Evolutionary conservation across 2,888 invertebrate species (phyloP).

Genomic region (Lepetodrilus schrolli): DNA sequence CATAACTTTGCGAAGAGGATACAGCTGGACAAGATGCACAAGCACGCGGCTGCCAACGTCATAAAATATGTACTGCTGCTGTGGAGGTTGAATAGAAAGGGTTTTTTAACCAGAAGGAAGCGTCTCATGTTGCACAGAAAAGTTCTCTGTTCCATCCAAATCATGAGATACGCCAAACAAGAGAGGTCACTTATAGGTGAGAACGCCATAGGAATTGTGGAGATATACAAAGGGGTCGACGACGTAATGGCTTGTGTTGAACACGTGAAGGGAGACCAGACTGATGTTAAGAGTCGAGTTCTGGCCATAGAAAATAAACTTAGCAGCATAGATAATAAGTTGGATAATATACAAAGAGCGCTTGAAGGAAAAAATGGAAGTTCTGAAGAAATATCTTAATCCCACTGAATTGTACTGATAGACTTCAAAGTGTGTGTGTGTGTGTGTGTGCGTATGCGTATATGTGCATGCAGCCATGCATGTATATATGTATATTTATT

Average conservation of each 20-base stretch:
- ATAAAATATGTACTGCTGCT: constrained; percentile 61
- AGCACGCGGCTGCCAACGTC: constrained; percentile 64
- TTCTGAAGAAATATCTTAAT: no score
- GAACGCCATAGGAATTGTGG: constrained; percentile 58
- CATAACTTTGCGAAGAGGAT: constrained; percentile 64
- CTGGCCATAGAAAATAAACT: constrained; percentile 51
- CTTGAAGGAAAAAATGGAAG: constrained; percentile 12
- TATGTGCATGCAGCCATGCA: no score
- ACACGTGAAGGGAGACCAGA: constrained; percentile 50
- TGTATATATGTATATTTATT: no score
- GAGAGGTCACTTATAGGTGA: constrained; percentile 59
- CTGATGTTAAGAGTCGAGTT: constrained; percentile 46
- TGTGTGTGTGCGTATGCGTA: no score
- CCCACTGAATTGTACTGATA: no score
- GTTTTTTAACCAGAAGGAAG: constrained; percentile 9
- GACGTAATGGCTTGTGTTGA: constrained; percentile 56
- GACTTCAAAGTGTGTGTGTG: no score
- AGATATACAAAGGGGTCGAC: constrained; percentile 55
- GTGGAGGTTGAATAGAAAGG: constrained; percentile 52
- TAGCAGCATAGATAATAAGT: constrained; percentile 48
- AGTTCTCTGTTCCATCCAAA: constrained; percentile 53
- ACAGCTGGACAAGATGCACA: constrained; percentile 59
- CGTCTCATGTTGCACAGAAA: constrained; percentile 55
- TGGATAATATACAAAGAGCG: constrained; percentile 43
- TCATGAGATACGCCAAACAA: constrained; percentile 61